Evolutionary conservation across 2,888 invertebrate genomes (phyloP).

Genomic region (Asteroscopus sphinx): DNA sequence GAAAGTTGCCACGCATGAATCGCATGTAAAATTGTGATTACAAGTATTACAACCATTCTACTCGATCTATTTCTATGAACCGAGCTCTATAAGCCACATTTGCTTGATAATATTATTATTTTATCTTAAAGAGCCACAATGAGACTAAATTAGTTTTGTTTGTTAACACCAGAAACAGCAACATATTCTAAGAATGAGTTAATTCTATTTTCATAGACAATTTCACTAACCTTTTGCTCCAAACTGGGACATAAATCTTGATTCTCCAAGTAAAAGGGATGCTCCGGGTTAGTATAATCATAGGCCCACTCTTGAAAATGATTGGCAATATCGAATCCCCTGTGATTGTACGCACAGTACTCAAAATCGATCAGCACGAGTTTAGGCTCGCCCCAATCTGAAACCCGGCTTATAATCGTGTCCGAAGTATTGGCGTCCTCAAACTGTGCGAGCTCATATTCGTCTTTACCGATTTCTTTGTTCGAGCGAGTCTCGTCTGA

Average conservation of each 20-base stretch:
- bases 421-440: conserved; percentile 80
- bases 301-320: conserved; percentile 98
- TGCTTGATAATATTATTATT: too few relatives aligned
- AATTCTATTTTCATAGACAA: too few relatives aligned
- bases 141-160: too few relatives aligned
- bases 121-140: too few relatives aligned
- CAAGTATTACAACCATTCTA: too few relatives aligned
- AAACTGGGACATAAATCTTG: conserved; percentile 93
- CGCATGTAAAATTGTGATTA: too few relatives aligned
- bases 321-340: conserved; percentile 98
- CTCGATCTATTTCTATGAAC: too few relatives aligned
- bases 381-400: conserved; percentile 88
- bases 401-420: conserved; percentile 68
- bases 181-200: too few relatives aligned
- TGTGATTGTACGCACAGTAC: conserved; percentile 97
- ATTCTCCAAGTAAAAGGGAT: conserved; percentile 94
- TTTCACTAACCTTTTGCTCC: conserved; percentile 92
- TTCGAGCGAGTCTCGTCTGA: conserved; percentile 31
- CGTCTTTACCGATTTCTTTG: conserved; percentile 48
- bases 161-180: too few relatives aligned
- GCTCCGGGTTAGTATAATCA: conserved; percentile 94
- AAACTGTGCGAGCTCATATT: conserved; percentile 49
- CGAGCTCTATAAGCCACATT: too few relatives aligned
- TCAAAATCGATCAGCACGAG: conserved; percentile 97
- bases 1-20: too few relatives aligned